Percentiles rank a stretch among this genome's conserved stretches.
Conservation (phyloP, 2,888 invertebrate genomes). For the Sesia bembeciformis region DNA sequence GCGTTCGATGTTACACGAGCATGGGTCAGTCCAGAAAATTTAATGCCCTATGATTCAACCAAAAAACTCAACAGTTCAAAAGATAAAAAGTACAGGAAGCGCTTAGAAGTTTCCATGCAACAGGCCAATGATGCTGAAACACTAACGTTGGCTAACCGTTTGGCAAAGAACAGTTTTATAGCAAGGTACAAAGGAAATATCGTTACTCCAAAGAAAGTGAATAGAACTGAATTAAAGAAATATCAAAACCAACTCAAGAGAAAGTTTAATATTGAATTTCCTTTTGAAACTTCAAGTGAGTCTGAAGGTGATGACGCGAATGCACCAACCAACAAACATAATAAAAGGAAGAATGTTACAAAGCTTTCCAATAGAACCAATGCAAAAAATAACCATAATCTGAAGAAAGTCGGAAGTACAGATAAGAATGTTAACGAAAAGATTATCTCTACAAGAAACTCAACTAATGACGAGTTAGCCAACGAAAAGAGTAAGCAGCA, state of each 20-base stretch:
- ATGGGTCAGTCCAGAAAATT: constrained; percentile 51
- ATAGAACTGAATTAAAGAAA: constrained; percentile 27
- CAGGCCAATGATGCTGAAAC: constrained; percentile 55
- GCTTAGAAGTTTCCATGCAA: constrained; percentile 39
- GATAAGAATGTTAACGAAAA: too few species aligned
- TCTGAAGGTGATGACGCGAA: constrained; percentile 22
- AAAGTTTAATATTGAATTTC: constrained; percentile 38
- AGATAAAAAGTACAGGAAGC: constrained; percentile 25
- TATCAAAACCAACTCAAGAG: constrained; percentile 37
- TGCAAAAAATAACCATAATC: too few species aligned
- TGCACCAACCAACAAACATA: too few species aligned
- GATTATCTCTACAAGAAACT: too few species aligned
- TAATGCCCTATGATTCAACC: constrained; percentile 42
- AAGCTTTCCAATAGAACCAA: too few species aligned
- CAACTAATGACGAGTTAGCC: too few species aligned
- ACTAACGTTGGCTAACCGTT: constrained; percentile 36
- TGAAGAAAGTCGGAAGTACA: too few species aligned
- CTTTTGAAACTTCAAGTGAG: constrained; percentile 23
- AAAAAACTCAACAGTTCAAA: constrained; percentile 21
- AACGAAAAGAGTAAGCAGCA: too few species aligned
- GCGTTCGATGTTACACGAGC: constrained; percentile 44
- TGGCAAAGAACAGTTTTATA: constrained; percentile 61
- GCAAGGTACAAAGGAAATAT: constrained; percentile 52
- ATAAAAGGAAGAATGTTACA: too few species aligned
- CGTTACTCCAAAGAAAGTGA: constrained; percentile 39